Evolutionary conservation across 1,140 invertebrate genomes (phyloP).

Genomic region (Cheumatopsyche charites): DNA sequence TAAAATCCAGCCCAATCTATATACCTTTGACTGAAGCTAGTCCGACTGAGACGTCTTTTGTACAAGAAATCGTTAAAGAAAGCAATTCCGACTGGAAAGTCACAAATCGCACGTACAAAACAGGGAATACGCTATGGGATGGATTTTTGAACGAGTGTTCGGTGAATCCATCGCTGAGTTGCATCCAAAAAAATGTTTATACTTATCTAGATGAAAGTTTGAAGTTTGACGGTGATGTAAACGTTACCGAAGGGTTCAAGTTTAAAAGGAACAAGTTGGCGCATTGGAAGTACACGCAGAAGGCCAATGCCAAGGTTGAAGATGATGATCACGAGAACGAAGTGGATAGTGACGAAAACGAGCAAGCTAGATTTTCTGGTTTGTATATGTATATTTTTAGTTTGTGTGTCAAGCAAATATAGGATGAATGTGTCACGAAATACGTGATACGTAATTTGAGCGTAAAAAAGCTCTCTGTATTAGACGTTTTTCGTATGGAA

Average conservation of each 20-base stretch:
- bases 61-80: conserved; percentile 12
- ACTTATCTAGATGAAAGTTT: conserved; percentile 70
- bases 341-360: conserved; percentile 49
- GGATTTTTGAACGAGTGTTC: conserved; percentile 73
- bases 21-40: conserved; percentile 39
- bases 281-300: conserved; percentile 61
- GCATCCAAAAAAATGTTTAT: conserved; percentile 78
- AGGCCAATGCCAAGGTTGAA: conserved; percentile 54
- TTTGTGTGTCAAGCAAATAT: no score
- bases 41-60: neutral
- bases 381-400: conserved; percentile 24
- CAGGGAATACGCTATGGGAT: conserved; percentile 73
- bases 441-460: no score
- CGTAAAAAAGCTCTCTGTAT: no score
- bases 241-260: conserved; percentile 71
- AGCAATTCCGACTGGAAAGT: conserved; percentile 42
- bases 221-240: conserved; percentile 68
- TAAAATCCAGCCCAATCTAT: conserved; percentile 35
- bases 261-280: conserved; percentile 71
- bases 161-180: conserved; percentile 68
- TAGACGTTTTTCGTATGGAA: no score
- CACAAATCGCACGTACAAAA: conserved; percentile 60
- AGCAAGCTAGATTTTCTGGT: conserved; percentile 54
- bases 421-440: no score
- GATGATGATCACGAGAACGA: conserved; percentile 55